phyloP scores from a whole-genome alignment of 2,797 vertebrate genomes.

The Eidolon dupreanum region DNA sequence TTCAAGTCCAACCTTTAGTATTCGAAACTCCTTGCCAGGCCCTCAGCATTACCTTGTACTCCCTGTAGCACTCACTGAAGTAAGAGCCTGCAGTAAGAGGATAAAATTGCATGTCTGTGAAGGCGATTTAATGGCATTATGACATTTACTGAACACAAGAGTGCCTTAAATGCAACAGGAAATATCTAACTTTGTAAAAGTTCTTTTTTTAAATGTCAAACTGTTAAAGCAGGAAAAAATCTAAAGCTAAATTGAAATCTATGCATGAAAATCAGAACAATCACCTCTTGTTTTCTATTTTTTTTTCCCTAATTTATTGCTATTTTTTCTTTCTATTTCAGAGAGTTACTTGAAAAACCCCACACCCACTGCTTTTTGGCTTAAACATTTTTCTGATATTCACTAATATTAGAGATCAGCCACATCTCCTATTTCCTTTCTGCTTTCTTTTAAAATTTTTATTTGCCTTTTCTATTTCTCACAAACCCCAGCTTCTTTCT shows the following conservation, averaged over 20 bases:
- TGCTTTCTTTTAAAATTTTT: background rate
- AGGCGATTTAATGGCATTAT: conserved; percentile 82
- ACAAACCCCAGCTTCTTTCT: background rate
- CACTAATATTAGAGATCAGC: background rate
- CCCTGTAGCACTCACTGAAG: conserved; percentile 52
- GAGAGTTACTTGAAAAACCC: conserved; percentile 25
- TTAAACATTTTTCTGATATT: conserved; percentile 34
- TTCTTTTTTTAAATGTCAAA: conserved; percentile 83
- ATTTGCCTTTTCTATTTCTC: background rate
- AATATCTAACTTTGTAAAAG: conserved; percentile 80
- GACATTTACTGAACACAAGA: conserved; percentile 83
- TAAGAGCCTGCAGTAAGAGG: conserved; percentile 64
- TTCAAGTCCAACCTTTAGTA: conserved; percentile 52
- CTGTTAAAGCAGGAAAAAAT: conserved; percentile 70
- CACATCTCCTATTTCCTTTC: background rate
- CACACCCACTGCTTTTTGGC: background rate
- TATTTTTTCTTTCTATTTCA: conserved; percentile 42
- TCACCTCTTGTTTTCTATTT: background rate
- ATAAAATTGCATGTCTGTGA: conserved; percentile 76
- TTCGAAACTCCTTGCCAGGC: conserved; percentile 22
- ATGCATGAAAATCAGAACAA: conserved; percentile 66
- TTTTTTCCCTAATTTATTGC: background rate
- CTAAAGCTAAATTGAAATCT: conserved; percentile 73
- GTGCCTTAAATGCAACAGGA: conserved; percentile 78
- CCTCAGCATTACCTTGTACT: conserved; percentile 42